Percentiles rank a stretch among this genome's conserved stretches.
Evolutionary conservation across 2,888 invertebrate genomes (phyloP).

Genomic region (Drosophila siamana): DNA sequence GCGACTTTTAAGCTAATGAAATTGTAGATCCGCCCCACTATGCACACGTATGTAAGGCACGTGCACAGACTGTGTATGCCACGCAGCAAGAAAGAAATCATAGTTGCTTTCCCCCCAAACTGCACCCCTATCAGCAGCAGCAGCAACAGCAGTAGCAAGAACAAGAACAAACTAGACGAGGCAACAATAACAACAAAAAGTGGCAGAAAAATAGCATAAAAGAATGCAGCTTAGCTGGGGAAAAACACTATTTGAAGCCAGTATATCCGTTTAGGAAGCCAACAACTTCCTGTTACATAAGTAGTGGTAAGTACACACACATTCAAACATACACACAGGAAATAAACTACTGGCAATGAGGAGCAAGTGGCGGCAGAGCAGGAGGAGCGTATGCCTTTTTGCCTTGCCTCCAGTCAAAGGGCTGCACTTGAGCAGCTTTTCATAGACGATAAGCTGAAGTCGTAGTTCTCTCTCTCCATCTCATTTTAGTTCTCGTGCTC

Average conservation of each 20-base stretch:
- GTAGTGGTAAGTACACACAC: constrained; percentile 60
- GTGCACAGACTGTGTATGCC: constrained; percentile 37
- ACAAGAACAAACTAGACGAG: constrained; percentile 6
- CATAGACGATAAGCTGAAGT: constrained; percentile 57
- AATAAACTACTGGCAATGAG: constrained; percentile 46
- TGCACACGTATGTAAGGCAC: constrained; percentile 50
- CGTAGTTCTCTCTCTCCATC: constrained; percentile 2
- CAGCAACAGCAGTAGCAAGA: constrained; percentile 45
- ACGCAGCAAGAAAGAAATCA: constrained; percentile 33
- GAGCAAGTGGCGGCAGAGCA: constrained; percentile 21
- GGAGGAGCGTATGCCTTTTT: constrained; percentile 35
- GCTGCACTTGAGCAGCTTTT: constrained; percentile 65
- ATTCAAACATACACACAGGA: constrained; percentile 41
- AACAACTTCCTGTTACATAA: constrained; percentile 74
- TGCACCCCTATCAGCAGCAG: constrained; percentile 18
- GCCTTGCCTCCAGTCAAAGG: constrained; percentile 48
- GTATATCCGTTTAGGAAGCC: constrained; percentile 80
- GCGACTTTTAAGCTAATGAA: background rate
- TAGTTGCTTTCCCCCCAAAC: constrained; percentile 17
- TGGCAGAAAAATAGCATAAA: constrained; percentile 34
- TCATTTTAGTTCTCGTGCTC: background rate
- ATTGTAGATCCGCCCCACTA: constrained; percentile 8
- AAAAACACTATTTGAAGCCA: constrained; percentile 68
- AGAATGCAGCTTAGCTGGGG: constrained; percentile 45
- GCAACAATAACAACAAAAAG: constrained; percentile 17